These are phyloP conservation scores for Trisateles emortualis DNA, from an alignment of 2,888 invertebrate species.

Conservation along the genomic window DNA sequence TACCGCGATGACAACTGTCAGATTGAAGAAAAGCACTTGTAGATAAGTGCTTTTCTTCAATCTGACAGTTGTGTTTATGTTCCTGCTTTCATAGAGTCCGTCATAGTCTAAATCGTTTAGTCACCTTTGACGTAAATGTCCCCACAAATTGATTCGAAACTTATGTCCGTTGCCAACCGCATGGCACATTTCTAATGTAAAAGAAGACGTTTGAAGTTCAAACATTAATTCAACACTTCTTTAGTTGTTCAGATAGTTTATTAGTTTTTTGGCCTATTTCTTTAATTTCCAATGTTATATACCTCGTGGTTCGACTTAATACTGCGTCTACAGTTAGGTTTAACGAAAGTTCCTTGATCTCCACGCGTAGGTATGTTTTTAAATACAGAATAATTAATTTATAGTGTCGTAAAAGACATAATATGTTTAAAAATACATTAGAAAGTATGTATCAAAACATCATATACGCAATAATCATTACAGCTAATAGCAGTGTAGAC, in stretches of 20 bases:
- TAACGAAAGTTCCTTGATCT: slow-evolving; percentile 4
- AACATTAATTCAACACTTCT: slow-evolving; percentile 27
- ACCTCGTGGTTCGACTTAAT: background rate
- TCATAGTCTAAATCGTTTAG: slow-evolving; percentile 34
- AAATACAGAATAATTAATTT: background rate
- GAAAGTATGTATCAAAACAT: background rate
- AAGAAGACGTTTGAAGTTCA: slow-evolving; percentile 41
- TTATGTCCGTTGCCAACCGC: slow-evolving; percentile 35
- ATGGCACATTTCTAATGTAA: slow-evolving; percentile 25
- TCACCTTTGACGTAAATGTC: slow-evolving; percentile 44
- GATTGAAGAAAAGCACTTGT: slow-evolving; percentile 28
- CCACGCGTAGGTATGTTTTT: background rate
- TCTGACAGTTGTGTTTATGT: slow-evolving; percentile 31
- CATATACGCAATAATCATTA: background rate
- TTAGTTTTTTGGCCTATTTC: slow-evolving; percentile 35
- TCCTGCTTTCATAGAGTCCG: slow-evolving; percentile 23
- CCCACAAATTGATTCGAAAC: slow-evolving; percentile 32
- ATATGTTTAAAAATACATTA: background rate
- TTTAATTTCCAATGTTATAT: slow-evolving; percentile 20
- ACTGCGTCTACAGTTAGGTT: background rate
- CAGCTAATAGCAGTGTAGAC: background rate
- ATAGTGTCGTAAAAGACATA: background rate
- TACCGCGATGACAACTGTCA: slow-evolving; percentile 24
- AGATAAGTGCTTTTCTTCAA: no score
- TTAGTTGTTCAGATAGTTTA: slow-evolving; percentile 29